These are phyloP conservation scores for Pangasianodon gigas DNA, from an alignment of 2,113 vertebrate species.

Conservation along the genomic window DNA sequence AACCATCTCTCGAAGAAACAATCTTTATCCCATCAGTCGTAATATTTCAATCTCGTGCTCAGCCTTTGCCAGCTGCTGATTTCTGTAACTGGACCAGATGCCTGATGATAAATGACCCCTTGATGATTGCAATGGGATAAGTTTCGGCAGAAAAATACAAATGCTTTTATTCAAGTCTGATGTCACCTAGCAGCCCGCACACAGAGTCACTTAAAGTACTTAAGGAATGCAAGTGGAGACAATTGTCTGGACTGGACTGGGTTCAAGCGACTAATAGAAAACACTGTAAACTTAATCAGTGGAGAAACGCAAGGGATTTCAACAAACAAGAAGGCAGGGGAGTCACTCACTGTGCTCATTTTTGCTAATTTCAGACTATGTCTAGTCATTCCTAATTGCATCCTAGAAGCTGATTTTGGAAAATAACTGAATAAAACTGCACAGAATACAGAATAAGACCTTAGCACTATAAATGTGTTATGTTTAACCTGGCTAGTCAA, in stretches of 20 bases:
- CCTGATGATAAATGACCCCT: conserved; percentile 65
- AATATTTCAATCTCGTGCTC: conserved; percentile 43
- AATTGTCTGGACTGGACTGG: conserved; percentile 55
- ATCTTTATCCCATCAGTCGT: conserved; percentile 38
- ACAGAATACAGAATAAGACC: neutral
- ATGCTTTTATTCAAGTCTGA: conserved; percentile 57
- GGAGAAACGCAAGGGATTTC: conserved; percentile 12
- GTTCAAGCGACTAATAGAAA: conserved; percentile 56
- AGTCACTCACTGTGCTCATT: conserved; percentile 19
- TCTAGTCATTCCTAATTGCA: conserved; percentile 19
- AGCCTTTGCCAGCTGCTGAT: conserved; percentile 59
- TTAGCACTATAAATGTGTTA: neutral
- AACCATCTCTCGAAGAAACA: conserved; percentile 43
- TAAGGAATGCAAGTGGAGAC: conserved; percentile 57
- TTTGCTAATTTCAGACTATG: neutral
- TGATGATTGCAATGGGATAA: conserved; percentile 65
- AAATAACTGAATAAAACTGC: neutral
- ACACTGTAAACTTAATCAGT: conserved; percentile 46
- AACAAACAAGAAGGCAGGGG: conserved; percentile 12
- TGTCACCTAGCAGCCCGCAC: conserved; percentile 62
- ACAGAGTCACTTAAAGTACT: conserved; percentile 64
- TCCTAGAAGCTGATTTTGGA: neutral
- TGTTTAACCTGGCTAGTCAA: neutral
- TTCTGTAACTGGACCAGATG: conserved; percentile 59
- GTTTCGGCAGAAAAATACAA: conserved; percentile 60